Percentiles rank a stretch among this genome's conserved stretches.
phyloP scores from a whole-genome alignment of 1,140 invertebrate genomes.

The Hycleus phaleratus region DNA sequence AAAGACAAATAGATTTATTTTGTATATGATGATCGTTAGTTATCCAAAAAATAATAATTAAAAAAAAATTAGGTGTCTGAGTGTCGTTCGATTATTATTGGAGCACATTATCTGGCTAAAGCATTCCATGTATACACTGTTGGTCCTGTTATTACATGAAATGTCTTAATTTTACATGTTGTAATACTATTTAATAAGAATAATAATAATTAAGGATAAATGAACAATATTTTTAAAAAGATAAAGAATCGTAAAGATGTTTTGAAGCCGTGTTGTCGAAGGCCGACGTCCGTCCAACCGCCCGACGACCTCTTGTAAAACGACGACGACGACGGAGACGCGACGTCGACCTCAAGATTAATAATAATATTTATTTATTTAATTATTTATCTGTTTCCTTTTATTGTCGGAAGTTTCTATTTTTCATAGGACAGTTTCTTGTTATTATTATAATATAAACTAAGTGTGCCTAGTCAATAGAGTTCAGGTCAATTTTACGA shows the following conservation, averaged over 20 bases:
- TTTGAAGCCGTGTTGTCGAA: constrained; percentile 29
- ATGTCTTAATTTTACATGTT: constrained; percentile 42
- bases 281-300: constrained; percentile 10
- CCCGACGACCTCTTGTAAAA: too few species aligned
- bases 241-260: constrained; percentile 26
- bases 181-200: constrained; percentile 29
- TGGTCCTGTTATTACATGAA: constrained; percentile 40
- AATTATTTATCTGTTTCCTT: constrained; percentile 36
- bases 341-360: constrained; percentile 14
- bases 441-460: constrained; percentile 38
- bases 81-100: constrained; percentile 38
- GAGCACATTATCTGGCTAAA: constrained; percentile 42
- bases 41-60: constrained; percentile 7
- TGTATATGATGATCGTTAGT: constrained; percentile 38
- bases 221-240: constrained; percentile 38
- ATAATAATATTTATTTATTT: constrained; percentile 15
- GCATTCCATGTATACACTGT: constrained; percentile 43
- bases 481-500: constrained; percentile 42
- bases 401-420: constrained; percentile 43
- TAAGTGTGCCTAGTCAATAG: constrained; percentile 44
- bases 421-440: constrained; percentile 44
- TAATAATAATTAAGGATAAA: too few species aligned
- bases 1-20: constrained; percentile 31
- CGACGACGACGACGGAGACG: too few species aligned
- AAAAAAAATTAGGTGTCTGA: constrained; percentile 27